Percentiles rank a stretch among this genome's conserved stretches.
Evolutionary conservation across 2,113 vertebrate species (phyloP).

Genomic region (Eira barbara): DNA sequence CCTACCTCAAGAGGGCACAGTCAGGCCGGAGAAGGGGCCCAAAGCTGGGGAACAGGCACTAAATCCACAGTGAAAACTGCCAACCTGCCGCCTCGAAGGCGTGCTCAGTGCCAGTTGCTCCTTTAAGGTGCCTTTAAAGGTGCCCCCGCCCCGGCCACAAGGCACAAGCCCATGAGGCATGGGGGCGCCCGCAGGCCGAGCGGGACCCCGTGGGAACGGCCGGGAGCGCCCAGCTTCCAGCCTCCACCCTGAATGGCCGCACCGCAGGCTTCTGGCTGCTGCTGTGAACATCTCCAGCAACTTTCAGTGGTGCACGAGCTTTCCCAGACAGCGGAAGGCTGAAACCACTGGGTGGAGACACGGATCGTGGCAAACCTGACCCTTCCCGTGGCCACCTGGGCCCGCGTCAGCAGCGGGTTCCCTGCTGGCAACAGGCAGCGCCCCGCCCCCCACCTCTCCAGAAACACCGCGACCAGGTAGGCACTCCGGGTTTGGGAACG

Average conservation of each 20-base stretch:
- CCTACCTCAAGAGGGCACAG: background rate
- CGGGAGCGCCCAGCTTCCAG: background rate
- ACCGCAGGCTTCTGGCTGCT: too few relatives aligned
- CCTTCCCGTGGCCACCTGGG: background rate
- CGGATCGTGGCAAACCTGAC: too few relatives aligned
- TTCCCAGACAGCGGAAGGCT: background rate
- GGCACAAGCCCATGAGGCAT: background rate
- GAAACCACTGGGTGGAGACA: background rate
- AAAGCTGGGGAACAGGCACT: background rate
- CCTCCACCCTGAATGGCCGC: background rate
- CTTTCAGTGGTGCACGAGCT: too few relatives aligned
- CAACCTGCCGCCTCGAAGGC: background rate
- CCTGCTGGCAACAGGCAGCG: background rate
- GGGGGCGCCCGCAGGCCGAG: background rate
- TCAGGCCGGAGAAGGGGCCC: background rate
- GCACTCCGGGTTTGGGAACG: background rate
- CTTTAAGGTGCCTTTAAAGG: background rate
- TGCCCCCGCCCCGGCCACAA: too few relatives aligned
- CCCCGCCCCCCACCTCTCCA: background rate
- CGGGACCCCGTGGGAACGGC: fast-evolving
- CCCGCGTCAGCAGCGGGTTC: background rate
- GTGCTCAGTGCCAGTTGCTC: background rate
- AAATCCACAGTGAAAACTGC: background rate
- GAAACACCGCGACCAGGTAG: background rate
- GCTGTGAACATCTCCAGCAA: background rate